Evolutionary conservation across 2,113 vertebrate genomes (phyloP).

Genomic region (Lycocorax pyrrhopterus): DNA sequence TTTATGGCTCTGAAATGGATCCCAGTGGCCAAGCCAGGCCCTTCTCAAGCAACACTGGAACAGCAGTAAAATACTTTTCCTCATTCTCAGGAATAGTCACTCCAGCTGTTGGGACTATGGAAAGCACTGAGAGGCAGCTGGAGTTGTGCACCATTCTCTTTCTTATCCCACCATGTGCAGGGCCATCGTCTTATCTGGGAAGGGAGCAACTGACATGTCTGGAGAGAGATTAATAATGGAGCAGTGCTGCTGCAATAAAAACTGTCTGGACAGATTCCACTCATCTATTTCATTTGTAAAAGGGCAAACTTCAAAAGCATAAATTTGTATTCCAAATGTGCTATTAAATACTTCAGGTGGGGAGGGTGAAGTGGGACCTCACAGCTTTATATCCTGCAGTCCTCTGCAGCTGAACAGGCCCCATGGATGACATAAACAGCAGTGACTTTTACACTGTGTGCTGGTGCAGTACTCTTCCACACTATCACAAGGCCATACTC

Average conservation of each 20-base stretch:
- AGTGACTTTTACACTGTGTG: not conserved
- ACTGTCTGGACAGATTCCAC: not conserved
- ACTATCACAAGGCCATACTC: not conserved
- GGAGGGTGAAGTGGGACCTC: not conserved
- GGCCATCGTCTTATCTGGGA: not conserved
- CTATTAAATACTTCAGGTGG: not conserved
- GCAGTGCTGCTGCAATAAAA: not conserved
- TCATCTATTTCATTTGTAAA: not conserved
- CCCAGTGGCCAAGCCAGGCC: not conserved
- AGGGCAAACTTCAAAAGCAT: not conserved
- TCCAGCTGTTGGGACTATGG: not conserved
- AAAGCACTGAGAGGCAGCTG: not conserved
- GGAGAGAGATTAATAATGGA: not conserved
- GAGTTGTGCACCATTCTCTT: not conserved
- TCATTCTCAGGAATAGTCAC: not conserved
- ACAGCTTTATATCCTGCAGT: not conserved
- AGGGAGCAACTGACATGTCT: not conserved
- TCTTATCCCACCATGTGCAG: not conserved
- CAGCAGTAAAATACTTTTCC: not conserved
- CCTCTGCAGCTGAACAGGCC: not conserved
- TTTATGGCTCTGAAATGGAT: not conserved
- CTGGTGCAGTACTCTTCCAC: not conserved
- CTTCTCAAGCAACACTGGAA: not conserved
- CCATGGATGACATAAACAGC: not conserved
- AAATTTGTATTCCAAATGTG: not conserved